These are phyloP conservation scores for Amblyopsis hoosieri DNA, from an alignment of 2,797 vertebrate species.

Conservation along the genomic window DNA sequence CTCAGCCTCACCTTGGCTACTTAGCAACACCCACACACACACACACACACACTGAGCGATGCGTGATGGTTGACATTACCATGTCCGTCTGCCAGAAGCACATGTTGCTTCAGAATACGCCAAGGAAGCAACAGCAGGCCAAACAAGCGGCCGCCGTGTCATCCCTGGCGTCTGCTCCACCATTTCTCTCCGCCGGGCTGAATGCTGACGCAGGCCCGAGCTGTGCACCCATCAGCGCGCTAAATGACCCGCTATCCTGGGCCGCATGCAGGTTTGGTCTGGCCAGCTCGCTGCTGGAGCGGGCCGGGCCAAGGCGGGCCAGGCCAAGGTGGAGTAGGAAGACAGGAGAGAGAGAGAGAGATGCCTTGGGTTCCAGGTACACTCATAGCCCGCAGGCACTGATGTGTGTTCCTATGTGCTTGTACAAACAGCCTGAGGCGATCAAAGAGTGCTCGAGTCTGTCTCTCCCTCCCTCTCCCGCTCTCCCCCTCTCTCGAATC, in stretches of 20 bases:
- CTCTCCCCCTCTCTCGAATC: constrained; percentile 25
- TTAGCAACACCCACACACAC: neutral
- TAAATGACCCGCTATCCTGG: constrained; percentile 42
- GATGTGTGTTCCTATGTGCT: constrained; percentile 11
- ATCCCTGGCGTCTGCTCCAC: constrained; percentile 17
- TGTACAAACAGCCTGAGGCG: constrained; percentile 35
- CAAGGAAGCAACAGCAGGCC: constrained; percentile 4
- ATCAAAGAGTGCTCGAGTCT: constrained; percentile 20
- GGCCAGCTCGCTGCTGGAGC: no score
- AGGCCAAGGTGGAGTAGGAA: neutral
- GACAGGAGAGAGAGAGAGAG: neutral
- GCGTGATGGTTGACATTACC: neutral
- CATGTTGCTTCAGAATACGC: neutral
- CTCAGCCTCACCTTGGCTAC: neutral
- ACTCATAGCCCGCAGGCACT: constrained; percentile 29
- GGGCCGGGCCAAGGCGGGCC: no score
- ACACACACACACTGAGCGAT: neutral
- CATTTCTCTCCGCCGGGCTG: neutral
- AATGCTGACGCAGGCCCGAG: constrained; percentile 18
- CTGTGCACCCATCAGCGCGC: constrained; percentile 40
- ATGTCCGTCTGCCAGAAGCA: constrained; percentile 1
- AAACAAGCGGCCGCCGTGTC: constrained; percentile 7
- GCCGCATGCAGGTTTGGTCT: constrained; percentile 7
- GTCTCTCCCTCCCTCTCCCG: neutral
- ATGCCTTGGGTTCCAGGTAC: constrained; percentile 11